Base-by-base conservation (phyloP, 1,140 invertebrate species). In the Tetranychus urticae region DNA sequence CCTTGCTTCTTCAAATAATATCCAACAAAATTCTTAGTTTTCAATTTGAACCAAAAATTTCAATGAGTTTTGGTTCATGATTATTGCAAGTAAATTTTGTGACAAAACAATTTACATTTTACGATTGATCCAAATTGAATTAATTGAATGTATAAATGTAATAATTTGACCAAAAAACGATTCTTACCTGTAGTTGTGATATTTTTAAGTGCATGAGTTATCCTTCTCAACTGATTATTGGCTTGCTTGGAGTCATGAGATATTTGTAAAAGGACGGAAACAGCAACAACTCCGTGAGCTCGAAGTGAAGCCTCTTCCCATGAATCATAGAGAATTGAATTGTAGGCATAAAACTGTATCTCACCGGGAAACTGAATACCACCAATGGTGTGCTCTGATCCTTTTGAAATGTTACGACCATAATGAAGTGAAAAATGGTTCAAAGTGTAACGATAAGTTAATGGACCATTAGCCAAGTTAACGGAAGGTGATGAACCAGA, bases 341-440 rank as follows among this genome's bases (percentile, higher is more conserved):
- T 96, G 76, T 87, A 97, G 2, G 89, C 91, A 67, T 91, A 88
- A 48, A 96, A 76, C 75, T 96, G 90, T 66, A 94, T 84, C 80
- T 96, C 91, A 48, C 85, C 89, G 31, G 91, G 89, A 75, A 94
- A 97, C 36, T 86, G 81, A 66, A 89, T 84, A 60, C 88, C 85
- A 66, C 91, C 84, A 61, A 97, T 86, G 59, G 82, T 84, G 73
- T 97, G 91, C 71, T 96, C 91, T 1, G 88, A 93, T 3, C 91
- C 91, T 37, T 48, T 45, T 37, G 55, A 37, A 36, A 59, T 54
- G n/a, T 45, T 75, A 58, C 81, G 79, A 23, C 90, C 90, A 70
- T 91, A 94, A 73, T 96, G 90, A 68, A 94, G 85, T 71, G 90
- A 89, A 68, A 97, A 86, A 71, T 91, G 86, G 68, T 89, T 84